Evolutionary conservation across 2,113 vertebrate genomes (phyloP).

Genomic region (Chaetura pelagica): DNA sequence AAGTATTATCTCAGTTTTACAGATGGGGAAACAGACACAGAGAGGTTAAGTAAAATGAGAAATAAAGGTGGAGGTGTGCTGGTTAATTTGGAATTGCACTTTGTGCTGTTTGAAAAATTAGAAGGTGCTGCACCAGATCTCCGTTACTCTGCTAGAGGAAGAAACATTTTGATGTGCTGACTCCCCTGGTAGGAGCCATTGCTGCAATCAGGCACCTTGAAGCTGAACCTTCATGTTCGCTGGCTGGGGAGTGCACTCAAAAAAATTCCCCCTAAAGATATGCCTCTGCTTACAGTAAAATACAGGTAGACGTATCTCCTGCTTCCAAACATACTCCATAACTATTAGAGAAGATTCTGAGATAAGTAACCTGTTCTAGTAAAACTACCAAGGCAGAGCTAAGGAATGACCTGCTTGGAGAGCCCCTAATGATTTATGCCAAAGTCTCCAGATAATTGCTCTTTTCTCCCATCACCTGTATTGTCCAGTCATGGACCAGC

Average conservation of each 20-base stretch:
- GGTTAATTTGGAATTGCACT: conserved; percentile 71
- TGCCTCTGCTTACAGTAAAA: background rate
- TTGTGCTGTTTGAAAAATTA: conserved; percentile 67
- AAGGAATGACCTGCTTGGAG: background rate
- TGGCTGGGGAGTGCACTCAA: background rate
- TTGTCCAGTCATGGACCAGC: background rate
- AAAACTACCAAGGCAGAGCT: background rate
- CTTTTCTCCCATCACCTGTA: background rate
- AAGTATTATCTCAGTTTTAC: conserved; percentile 72
- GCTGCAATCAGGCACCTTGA: background rate
- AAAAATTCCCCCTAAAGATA: background rate
- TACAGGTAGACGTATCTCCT: background rate
- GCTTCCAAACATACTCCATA: background rate
- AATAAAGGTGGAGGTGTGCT: conserved; percentile 60
- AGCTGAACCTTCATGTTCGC: background rate
- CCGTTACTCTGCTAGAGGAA: conserved; percentile 42
- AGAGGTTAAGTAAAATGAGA: conserved; percentile 69
- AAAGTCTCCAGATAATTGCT: background rate
- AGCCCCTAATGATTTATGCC: background rate
- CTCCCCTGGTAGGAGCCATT: background rate
- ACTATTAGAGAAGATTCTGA: background rate
- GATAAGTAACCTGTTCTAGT: background rate
- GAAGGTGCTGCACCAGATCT: conserved; percentile 54
- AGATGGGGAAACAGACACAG: conserved; percentile 64
- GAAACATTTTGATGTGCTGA: conserved; percentile 41